These are phyloP conservation scores for Podarcis lilfordi DNA, from an alignment of 2,797 vertebrate species.

Conservation along the genomic window DNA sequence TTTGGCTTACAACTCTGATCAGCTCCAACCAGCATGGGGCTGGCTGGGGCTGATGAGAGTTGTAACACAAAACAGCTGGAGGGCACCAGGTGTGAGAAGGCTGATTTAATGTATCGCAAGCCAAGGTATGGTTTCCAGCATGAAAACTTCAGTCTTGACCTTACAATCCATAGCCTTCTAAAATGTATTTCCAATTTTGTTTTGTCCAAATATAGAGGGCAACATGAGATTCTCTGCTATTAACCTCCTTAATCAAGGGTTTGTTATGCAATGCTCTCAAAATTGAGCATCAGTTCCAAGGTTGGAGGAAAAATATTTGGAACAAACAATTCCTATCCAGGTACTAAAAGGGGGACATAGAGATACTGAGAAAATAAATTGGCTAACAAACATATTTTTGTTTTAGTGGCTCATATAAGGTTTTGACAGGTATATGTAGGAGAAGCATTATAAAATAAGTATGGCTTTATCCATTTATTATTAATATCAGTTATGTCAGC, in stretches of 20 bases:
- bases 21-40: too few relatives aligned
- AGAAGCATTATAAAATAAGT: neutral
- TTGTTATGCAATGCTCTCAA: conserved; percentile 1
- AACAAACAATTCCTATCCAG: conserved; percentile 10
- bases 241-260: neutral
- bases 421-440: conserved; percentile 27
- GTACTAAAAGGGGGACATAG: neutral
- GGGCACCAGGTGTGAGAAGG: neutral
- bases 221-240: neutral
- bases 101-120: neutral
- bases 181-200: neutral
- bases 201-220: neutral
- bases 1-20: too few relatives aligned
- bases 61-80: too few relatives aligned
- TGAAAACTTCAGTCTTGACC: neutral
- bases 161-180: neutral
- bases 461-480: conserved; percentile 3
- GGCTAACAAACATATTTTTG: neutral
- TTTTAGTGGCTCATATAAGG: neutral
- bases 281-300: neutral
- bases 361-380: conserved; percentile 17
- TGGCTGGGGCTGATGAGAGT: too few relatives aligned
- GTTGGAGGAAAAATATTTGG: neutral
- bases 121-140: neutral
- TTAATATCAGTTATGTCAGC: conserved; percentile 21